These are phyloP conservation scores for Parazoanthus swiftii DNA, from an alignment of 92 coral and sea anemone species.

Conservation along the genomic window DNA sequence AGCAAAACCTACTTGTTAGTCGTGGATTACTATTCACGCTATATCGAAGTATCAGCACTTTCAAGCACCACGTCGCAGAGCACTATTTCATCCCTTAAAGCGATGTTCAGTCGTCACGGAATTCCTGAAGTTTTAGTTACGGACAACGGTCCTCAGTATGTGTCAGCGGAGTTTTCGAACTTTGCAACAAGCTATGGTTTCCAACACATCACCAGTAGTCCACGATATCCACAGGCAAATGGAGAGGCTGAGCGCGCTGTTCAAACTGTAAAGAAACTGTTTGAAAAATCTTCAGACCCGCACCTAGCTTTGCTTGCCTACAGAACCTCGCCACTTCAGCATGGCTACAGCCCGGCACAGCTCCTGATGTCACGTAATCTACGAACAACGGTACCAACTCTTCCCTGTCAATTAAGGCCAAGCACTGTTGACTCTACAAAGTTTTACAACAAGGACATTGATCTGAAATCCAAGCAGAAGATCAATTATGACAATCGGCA, in stretches of 20 bases:
- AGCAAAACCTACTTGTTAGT: background rate
- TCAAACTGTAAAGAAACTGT: background rate
- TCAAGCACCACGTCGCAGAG: conserved; percentile 14
- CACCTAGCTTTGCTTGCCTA: background rate
- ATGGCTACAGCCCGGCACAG: background rate
- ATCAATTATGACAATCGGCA: no score
- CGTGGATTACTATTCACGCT: background rate
- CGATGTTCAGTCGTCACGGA: conserved; percentile 5
- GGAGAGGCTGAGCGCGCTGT: background rate
- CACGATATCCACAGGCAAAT: background rate
- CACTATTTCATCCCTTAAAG: background rate
- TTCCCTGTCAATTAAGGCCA: no score
- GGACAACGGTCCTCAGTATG: background rate
- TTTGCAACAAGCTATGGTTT: background rate
- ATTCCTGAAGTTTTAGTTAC: background rate
- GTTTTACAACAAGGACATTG: no score
- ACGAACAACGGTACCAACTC: no score
- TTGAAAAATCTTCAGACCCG: background rate
- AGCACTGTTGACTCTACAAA: no score
- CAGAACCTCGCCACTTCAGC: background rate
- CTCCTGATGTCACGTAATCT: no score
- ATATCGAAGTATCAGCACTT: background rate
- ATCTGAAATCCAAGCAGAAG: no score
- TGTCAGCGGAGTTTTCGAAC: background rate
- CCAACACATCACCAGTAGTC: background rate